phyloP scores from a whole-genome alignment of 2,113 vertebrate genomes.

The Mohoua ochrocephala region DNA sequence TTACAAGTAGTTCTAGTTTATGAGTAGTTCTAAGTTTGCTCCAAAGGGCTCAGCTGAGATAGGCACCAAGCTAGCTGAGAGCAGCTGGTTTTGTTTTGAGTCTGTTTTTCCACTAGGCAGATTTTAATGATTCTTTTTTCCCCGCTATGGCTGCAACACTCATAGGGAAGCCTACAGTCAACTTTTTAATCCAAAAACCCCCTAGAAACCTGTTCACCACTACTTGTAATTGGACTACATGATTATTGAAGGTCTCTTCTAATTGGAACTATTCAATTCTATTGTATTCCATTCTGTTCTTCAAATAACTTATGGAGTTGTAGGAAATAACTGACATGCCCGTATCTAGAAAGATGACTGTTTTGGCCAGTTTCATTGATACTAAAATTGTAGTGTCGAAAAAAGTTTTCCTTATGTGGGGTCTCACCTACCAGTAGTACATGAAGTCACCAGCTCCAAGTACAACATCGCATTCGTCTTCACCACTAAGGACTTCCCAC shows the following conservation, averaged over 20 bases:
- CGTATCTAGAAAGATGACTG: background rate
- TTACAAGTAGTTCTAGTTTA: background rate
- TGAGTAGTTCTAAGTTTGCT: background rate
- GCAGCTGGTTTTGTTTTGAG: background rate
- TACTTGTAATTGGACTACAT: background rate
- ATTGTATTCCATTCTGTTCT: background rate
- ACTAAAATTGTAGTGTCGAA: background rate
- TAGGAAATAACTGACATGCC: background rate
- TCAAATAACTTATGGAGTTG: background rate
- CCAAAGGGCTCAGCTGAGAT: background rate
- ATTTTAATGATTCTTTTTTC: background rate
- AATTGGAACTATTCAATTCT: background rate
- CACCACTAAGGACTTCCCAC: background rate
- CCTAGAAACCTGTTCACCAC: background rate
- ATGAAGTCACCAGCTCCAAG: background rate
- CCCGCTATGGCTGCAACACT: background rate
- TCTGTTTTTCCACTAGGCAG: background rate
- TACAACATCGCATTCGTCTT: background rate
- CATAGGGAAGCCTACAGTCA: background rate
- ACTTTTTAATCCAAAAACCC: fast-evolving
- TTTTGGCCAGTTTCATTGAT: background rate
- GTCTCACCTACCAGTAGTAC: background rate
- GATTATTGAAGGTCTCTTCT: background rate
- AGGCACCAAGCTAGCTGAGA: background rate
- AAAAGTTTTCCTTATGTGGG: background rate